Base-by-base conservation (phyloP, 1,140 invertebrate genomes). In the Penaeus chinensis region DNA sequence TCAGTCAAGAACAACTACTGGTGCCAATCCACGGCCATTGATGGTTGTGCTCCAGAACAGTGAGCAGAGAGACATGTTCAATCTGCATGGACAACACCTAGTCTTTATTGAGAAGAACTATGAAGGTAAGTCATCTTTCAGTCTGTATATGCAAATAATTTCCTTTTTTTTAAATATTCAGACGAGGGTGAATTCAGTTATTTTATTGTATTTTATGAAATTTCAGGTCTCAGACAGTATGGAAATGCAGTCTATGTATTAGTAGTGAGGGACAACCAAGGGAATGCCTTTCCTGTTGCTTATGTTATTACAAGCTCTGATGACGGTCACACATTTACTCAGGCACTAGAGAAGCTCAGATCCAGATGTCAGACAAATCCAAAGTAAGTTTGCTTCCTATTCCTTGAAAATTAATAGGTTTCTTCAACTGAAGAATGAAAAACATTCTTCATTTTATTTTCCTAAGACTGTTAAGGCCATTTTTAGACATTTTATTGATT, bases 101-200 rank as follows among this genome's bases (percentile, higher is more conserved):
- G 8, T 88, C 47, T 84, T 62, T 83, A 32, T 88, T n/a, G 71
- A 62, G 22, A 88, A 79, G 63, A 88, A 88, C 66, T 88, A 82
- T 88, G 87, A 88, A 88, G 87, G 87, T 84, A 66, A 78, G 86
- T 74, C 37, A 27, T 74, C 13, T 84, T 37, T 79, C 20, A 63
- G 19, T 22, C 0, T 77, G 74, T 32, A n/a, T 32, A 20, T 61
- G 32, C 22, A 61, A 13, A 24, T 37, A 10, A 4, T n/a, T 42
- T 5, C 27, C 10, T 42, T 13, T 19, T 22, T 61, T 47, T 13
- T 47, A 60, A 3, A 32, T 63, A 69, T 19, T 11, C 22, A 69
- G 27, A 27, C 7, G 66, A 78, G 5, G 24, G 0, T 27, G 62
- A 8, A 24, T 22, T n/a, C 10, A 61, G 24, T 42, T n/a, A 19